Evolutionary conservation across 2,888 invertebrate species (phyloP).

Genomic region (Drosophila pegasa): DNA sequence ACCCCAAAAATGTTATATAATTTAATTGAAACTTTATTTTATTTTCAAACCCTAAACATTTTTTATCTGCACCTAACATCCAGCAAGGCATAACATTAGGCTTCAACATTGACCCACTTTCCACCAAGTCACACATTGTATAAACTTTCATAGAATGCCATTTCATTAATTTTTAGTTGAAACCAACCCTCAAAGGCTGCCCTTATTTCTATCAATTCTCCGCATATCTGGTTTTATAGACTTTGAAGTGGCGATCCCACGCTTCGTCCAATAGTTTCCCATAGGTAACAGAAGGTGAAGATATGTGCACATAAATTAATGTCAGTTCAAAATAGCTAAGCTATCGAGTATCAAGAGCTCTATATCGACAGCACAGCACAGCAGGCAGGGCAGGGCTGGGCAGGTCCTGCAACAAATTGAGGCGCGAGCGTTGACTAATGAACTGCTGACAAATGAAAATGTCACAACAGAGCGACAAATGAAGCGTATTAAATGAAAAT

Average conservation of each 20-base stretch:
- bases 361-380: slow-evolving; percentile 4
- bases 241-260: slow-evolving; percentile 38
- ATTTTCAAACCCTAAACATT: too few species aligned
- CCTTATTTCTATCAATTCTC: background rate
- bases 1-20: too few species aligned
- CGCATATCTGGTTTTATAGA: background rate
- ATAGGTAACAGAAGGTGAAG: slow-evolving; percentile 55
- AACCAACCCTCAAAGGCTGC: background rate
- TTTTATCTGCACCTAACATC: too few species aligned
- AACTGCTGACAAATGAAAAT: slow-evolving; percentile 75
- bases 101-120: background rate
- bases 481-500: slow-evolving; percentile 66
- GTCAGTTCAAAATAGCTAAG: slow-evolving; percentile 23
- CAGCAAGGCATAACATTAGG: too few species aligned
- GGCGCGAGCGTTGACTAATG: slow-evolving; percentile 64
- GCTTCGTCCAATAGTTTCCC: slow-evolving; percentile 8
- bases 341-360: slow-evolving; percentile 25
- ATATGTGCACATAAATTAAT: slow-evolving; percentile 52
- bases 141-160: background rate
- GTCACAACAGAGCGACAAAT: slow-evolving; percentile 73
- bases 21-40: too few species aligned
- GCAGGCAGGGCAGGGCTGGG: background rate
- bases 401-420: slow-evolving; percentile 40
- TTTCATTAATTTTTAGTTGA: background rate
- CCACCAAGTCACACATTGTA: background rate